A percentile compares a stretch with the other conserved stretches of the same genome.
phyloP scores from a whole-genome alignment of 2,888 invertebrate genomes.

The Pomacea canaliculata region DNA sequence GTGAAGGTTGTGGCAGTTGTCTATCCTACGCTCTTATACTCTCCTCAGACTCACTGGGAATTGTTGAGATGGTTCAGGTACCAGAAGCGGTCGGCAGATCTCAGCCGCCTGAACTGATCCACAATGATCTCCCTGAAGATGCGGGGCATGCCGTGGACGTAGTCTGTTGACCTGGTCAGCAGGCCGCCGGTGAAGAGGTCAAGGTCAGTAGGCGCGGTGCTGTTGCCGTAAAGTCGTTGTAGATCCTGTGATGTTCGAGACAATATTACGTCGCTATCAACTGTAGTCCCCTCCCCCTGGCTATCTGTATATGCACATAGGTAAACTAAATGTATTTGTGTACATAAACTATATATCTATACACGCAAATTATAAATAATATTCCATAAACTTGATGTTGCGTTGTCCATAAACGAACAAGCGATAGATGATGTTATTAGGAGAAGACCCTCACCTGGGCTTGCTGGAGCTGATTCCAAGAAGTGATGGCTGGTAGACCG shows the following conservation, averaged over 20 bases:
- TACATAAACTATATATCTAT: too few relatives aligned
- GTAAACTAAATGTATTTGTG: too few relatives aligned
- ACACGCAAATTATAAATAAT: too few relatives aligned
- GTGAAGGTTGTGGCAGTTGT: too few relatives aligned
- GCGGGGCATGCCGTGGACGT: constrained; percentile 70
- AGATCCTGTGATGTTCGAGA: constrained; percentile 4
- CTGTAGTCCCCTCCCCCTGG: too few relatives aligned
- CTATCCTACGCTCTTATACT: too few relatives aligned
- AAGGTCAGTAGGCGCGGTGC: constrained; percentile 79
- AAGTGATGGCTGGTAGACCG: constrained; percentile 60
- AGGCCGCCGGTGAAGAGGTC: constrained; percentile 98
- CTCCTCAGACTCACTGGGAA: too few relatives aligned
- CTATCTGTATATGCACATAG: too few relatives aligned
- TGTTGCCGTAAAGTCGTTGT: constrained; percentile 20
- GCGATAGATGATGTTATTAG: too few relatives aligned
- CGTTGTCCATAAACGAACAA: too few relatives aligned
- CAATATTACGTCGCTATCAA: neutral
- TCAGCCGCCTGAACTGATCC: constrained; percentile 90
- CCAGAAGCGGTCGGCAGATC: constrained; percentile 97
- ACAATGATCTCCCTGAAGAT: constrained; percentile 89
- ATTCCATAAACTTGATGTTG: too few relatives aligned
- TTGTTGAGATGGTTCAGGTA: constrained; percentile 83
- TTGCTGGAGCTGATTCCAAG: constrained; percentile 34
- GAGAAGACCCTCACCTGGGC: neutral
- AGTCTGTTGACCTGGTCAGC: constrained; percentile 76